phyloP scores from a whole-genome alignment of 2,888 invertebrate genomes.

The Apodemia duryi region DNA sequence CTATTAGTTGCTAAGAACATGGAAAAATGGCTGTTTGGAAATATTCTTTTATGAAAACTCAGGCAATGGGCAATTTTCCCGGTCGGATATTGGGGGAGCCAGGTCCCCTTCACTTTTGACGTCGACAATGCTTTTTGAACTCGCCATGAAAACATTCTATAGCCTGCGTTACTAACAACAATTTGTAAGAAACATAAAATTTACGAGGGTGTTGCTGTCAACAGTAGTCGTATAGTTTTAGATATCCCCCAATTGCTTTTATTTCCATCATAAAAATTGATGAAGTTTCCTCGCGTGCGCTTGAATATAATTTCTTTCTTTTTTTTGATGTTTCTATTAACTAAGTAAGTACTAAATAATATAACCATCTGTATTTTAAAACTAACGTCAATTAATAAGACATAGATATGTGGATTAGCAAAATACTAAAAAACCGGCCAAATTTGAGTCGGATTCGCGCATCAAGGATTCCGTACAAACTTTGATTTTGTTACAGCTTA shows the following conservation, averaged over 20 bases:
- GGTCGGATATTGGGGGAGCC: slow-evolving; percentile 50
- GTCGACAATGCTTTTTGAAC: slow-evolving; percentile 18
- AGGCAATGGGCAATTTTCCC: slow-evolving; percentile 49
- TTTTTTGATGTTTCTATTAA: too few species aligned
- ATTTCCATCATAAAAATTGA: slow-evolving; percentile 32
- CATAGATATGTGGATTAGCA: too few species aligned
- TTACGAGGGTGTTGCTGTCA: slow-evolving; percentile 29
- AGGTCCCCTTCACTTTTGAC: slow-evolving; percentile 53
- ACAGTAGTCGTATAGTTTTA: slow-evolving; percentile 21
- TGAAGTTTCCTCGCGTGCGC: slow-evolving; percentile 22
- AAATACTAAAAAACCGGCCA: too few species aligned
- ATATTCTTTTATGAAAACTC: slow-evolving; percentile 29
- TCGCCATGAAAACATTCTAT: slow-evolving; percentile 19
- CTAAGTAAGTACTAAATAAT: too few species aligned
- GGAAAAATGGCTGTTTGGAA: slow-evolving; percentile 21
- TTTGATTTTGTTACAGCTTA: too few species aligned
- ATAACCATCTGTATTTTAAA: too few species aligned
- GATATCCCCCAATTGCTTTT: slow-evolving; percentile 30
- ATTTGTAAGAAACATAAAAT: slow-evolving; percentile 23
- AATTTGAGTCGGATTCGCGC: too few species aligned
- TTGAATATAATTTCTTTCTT: background rate
- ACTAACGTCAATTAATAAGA: too few species aligned
- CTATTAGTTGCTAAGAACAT: slow-evolving; percentile 26
- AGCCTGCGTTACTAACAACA: slow-evolving; percentile 21
- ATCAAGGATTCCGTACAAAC: too few species aligned